A percentile compares a stretch with the other conserved stretches of the same genome.
Evolutionary conservation across 2,797 vertebrate genomes (phyloP).

Genomic region (Cossypha dichroa): DNA sequence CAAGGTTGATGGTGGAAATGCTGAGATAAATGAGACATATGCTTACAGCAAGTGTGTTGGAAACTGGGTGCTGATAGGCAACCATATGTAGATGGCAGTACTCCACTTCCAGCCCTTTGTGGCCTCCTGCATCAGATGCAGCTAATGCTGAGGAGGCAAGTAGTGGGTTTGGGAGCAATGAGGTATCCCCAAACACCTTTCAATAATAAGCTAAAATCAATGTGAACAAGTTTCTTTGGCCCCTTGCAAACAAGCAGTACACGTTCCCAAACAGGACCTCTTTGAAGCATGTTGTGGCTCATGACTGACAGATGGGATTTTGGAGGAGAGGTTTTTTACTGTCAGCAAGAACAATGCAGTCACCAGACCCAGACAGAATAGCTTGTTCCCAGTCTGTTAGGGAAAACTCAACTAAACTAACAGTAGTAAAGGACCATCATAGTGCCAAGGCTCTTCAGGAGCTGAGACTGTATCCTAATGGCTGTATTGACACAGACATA

Average conservation of each 20-base stretch:
- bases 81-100: conserved; percentile 13
- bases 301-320: not conserved
- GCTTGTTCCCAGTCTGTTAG: not conserved
- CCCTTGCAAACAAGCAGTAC: not conserved
- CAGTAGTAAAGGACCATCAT: not conserved
- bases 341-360: not conserved
- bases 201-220: not conserved
- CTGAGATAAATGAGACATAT: not conserved
- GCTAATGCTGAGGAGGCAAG: not conserved
- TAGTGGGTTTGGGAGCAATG: not conserved
- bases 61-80: not conserved
- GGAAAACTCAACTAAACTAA: not conserved
- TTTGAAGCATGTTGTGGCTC: not conserved
- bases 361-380: not conserved
- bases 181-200: not conserved
- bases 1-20: not conserved
- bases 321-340: not conserved
- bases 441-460: not conserved
- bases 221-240: not conserved
- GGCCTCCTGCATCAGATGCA: not conserved
- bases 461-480: not conserved
- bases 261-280: not conserved
- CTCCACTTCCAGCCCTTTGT: not conserved
- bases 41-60: not conserved
- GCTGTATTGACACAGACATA: not conserved